These are phyloP conservation scores for Toxotes lorentzi DNA, from an alignment of 2,797 vertebrate genomes.

Conservation along the genomic window DNA sequence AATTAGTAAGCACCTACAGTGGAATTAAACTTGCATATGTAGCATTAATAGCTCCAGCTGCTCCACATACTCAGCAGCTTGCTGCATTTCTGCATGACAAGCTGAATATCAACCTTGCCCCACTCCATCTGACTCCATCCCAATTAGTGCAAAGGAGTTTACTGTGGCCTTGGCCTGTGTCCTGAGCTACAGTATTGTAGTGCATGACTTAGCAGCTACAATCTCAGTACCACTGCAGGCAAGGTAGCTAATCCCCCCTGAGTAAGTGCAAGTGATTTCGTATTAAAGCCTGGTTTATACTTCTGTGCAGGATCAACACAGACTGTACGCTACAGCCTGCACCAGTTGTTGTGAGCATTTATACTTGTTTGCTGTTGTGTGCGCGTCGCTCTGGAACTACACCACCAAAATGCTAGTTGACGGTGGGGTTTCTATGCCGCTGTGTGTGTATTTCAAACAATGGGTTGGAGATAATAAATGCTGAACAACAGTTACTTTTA, in stretches of 20 bases:
- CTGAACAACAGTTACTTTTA: no score
- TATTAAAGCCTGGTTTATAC: slow-evolving; percentile 29
- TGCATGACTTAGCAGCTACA: slow-evolving; percentile 40
- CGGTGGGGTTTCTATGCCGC: no score
- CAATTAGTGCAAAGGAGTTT: slow-evolving; percentile 63
- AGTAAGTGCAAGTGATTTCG: slow-evolving; percentile 55
- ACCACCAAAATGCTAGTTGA: no score
- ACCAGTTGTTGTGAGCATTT: no score
- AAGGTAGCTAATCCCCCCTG: slow-evolving; percentile 66
- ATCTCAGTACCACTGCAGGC: slow-evolving; percentile 36
- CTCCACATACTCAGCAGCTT: not conserved
- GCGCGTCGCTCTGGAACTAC: no score
- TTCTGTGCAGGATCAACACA: no score
- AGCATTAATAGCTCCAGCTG: not conserved
- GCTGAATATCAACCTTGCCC: slow-evolving; percentile 1
- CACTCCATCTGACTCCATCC: slow-evolving; percentile 21
- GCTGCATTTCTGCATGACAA: slow-evolving; percentile 2
- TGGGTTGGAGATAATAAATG: no score
- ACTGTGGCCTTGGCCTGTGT: slow-evolving; percentile 29
- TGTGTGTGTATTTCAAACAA: no score
- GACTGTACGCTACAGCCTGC: no score
- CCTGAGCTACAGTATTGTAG: slow-evolving; percentile 32
- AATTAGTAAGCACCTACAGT: not conserved
- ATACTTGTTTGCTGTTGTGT: no score
- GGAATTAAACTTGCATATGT: not conserved